Evolutionary conservation across 2,797 vertebrate genomes (phyloP), one percentile per base, ranked within the genome.

Genomic region (Merluccius polli): DNA sequence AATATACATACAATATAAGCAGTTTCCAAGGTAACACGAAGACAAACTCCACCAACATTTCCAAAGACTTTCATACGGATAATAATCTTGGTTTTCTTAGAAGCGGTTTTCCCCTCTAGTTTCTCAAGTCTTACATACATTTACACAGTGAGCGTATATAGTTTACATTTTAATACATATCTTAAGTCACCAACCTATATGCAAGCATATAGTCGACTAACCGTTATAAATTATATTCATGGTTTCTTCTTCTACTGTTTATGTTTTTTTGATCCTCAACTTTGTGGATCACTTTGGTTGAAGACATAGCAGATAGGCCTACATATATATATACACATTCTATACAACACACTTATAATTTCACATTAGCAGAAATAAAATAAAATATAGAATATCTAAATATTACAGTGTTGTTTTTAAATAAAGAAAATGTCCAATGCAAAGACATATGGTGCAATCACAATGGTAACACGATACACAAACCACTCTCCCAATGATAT

Each of bases 381-480:
- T 65, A 11, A 65, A 27, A 65, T 65, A 27, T 27, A 11, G 21
- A n/a, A 59, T 12, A 65, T 65, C 59, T 13, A 65, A 27, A 65
- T 65, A 65, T 65, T 27, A 63, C n/a, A 27, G 52, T 65, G 6
- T 65, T 65, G 59, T 65, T 65, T 65, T 65, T 65, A 65, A 65
- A 65, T 65, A 65, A 65, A 65, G 8, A 65, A 59, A n/a, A 59
- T 59, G 6, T 59, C 21, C 52, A 59, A 59, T 59, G 52, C 52
- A 59, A 59, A 9, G 21, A 59, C 52, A 59, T 59, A 59, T 59
- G 52, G 21, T 6, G 52, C 52, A 59, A 59, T 59, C 52, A 59
- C 21, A 48, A 48, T n/a, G 44, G 44, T 48, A 48, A 48, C 16
- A 48, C 44, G 21, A 48, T 18, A 48, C 16, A 48, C 44, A 48